Evolutionary conservation across 2,888 invertebrate genomes (phyloP).

Genomic region (Molanna angustata): DNA sequence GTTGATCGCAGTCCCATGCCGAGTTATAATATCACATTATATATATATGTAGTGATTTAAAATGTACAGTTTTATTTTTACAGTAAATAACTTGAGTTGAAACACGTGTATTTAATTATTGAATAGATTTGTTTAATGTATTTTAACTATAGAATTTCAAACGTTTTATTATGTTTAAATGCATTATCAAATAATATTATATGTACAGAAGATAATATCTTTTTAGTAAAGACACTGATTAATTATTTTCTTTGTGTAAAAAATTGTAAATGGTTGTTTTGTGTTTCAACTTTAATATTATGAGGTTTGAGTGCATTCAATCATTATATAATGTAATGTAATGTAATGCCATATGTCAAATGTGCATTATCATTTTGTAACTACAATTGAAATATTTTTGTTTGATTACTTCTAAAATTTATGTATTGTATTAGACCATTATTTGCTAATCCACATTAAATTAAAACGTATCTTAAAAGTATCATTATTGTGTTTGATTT

Average conservation of each 20-base stretch:
- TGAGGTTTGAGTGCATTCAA: constrained; percentile 8
- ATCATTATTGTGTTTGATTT: too few relatives aligned
- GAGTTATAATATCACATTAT: too few relatives aligned
- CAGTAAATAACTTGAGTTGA: constrained; percentile 15
- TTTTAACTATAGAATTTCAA: constrained; percentile 13
- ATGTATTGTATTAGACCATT: constrained; percentile 22
- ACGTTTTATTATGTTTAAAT: constrained; percentile 16
- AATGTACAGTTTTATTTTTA: constrained; percentile 20
- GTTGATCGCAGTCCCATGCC: too few relatives aligned
- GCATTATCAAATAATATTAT: too few relatives aligned
- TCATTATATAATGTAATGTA: too few relatives aligned
- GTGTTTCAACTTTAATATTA: constrained; percentile 14
- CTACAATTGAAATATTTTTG: constrained; percentile 14
- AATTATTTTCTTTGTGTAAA: constrained; percentile 15
- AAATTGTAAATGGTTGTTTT: constrained; percentile 6
- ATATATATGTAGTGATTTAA: constrained; percentile 19
- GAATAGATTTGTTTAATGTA: constrained; percentile 18
- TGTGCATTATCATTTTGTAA: constrained; percentile 16
- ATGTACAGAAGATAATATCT: constrained; percentile 5
- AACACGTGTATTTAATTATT: constrained; percentile 16
- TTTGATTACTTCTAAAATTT: constrained; percentile 14
- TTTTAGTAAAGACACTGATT: constrained; percentile 4
- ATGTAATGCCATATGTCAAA: constrained; percentile 8
- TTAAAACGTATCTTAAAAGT: constrained; percentile 23
- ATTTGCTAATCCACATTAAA: constrained; percentile 25